Evolutionary conservation across 2,797 vertebrate genomes (phyloP), one percentile per base, ranked within the genome.

Genomic region (Neomorphus geoffroyi): DNA sequence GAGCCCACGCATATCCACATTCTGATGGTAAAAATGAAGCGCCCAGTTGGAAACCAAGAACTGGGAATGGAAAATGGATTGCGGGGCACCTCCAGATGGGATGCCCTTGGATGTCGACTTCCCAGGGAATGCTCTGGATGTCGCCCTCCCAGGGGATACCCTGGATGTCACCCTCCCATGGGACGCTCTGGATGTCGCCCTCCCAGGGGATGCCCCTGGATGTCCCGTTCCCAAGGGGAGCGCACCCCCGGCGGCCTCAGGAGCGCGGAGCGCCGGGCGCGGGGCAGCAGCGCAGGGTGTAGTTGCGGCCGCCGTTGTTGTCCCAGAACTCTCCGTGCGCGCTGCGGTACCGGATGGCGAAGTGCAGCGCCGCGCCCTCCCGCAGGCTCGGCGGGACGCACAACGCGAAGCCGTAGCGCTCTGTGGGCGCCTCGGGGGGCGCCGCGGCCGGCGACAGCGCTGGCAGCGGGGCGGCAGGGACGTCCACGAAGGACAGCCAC

Each of bases 251-350:
- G 18, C 58, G 50, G 15, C 32, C 6, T 94, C 84, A 94, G 61
- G 64, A 80, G 5, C 62, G 50, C 53, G 92, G 28, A 5, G 7
- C 50, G 12, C 48, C 46, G 53, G 84, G n/a, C 50, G 11, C 27
- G 26, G n/a, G 69, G 18, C 78, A 39, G 45, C 97, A 98, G 57
- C 96, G 94, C 80, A 99, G 95, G 6, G 98, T 98, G 97, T 98
- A 99, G 97, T 99, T 99, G 72, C 87, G 92, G 4, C 98, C 98
- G 4, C 94, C 93, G 97, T 99, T 99, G 97, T 99, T 99, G 97
- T 99, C 99, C 99, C 99, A 99, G 88, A 97, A 98, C 95, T 99
- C 99, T 7, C 98, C 98, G 56, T 97, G 96, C 7, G 96, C 96
- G 32, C 96, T 96, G 90, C 93, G 97, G 97, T 98, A 97, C 96